A percentile compares a stretch with the other conserved stretches of the same genome.
phyloP scores from a whole-genome alignment of 2,113 vertebrate species.

The Thermophis baileyi region DNA sequence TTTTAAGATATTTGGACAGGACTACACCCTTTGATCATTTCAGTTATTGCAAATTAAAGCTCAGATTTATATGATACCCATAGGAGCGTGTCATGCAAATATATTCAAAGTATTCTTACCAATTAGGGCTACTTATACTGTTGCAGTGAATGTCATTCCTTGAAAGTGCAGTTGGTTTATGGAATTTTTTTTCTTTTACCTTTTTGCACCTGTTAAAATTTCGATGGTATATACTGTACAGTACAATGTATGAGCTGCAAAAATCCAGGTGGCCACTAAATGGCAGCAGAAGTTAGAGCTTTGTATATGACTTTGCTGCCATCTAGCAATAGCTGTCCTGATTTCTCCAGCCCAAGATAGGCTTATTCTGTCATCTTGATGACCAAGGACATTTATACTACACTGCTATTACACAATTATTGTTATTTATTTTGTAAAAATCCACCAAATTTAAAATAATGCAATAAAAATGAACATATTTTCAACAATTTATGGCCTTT shows the following conservation, averaged over 20 bases:
- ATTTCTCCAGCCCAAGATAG: neutral
- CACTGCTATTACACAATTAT: neutral
- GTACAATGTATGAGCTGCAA: neutral
- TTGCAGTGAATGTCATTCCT: neutral
- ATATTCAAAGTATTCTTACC: neutral
- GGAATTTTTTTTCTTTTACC: neutral
- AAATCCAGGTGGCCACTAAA: neutral
- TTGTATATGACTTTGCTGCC: neutral
- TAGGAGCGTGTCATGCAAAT: neutral
- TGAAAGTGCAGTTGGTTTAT: neutral
- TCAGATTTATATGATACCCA: neutral
- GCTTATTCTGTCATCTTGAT: neutral
- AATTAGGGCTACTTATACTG: neutral
- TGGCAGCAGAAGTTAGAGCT: neutral
- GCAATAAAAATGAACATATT: neutral
- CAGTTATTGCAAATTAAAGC: neutral
- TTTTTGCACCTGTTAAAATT: neutral
- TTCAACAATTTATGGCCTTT: neutral
- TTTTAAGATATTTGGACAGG: neutral
- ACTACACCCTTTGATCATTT: neutral
- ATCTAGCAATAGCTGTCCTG: neutral
- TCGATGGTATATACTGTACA: neutral
- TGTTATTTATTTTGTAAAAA: neutral
- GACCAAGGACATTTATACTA: neutral
- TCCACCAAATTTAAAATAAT: neutral